Evolutionary conservation across 2,797 vertebrate species (phyloP).

Genomic region (Masticophis lateralis): DNA sequence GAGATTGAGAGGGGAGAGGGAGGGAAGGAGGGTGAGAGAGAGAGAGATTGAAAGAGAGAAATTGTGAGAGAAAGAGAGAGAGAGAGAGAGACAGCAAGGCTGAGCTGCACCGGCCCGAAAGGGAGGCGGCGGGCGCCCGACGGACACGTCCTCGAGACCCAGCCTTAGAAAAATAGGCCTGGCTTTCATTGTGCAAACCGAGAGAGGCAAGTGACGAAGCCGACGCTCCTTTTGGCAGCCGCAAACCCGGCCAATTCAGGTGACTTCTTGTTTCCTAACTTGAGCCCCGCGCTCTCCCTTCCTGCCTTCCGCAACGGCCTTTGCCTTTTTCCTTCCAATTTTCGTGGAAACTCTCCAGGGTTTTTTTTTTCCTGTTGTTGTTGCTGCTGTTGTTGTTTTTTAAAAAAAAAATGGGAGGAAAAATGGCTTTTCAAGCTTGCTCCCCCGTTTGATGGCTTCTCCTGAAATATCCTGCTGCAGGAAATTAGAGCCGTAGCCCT

Average conservation of each 20-base stretch:
- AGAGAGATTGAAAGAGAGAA: too few species aligned
- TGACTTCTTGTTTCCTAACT: not conserved
- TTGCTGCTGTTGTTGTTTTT: too few species aligned
- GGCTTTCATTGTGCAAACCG: not conserved
- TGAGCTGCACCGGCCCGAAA: not conserved
- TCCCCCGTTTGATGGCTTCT: not conserved
- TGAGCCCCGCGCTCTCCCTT: not conserved
- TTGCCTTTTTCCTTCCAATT: not conserved
- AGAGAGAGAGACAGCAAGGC: not conserved
- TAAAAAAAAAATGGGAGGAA: not conserved
- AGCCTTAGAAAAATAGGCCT: not conserved
- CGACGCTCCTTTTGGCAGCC: not conserved
- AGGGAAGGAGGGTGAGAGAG: rapidly evolving
- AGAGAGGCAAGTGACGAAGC: not conserved
- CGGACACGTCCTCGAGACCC: not conserved
- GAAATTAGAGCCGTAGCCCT: not conserved
- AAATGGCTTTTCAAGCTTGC: not conserved
- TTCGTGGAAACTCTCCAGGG: not conserved
- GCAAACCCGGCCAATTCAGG: not conserved
- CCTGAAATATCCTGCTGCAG: not conserved
- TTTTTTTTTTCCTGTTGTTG: too few species aligned
- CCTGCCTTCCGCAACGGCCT: not conserved
- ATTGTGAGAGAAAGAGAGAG: too few species aligned
- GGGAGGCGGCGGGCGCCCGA: not conserved
- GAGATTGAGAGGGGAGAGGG: not conserved